phyloP scores from a whole-genome alignment of 2,113 vertebrate species.

The Anolis carolinensis region DNA sequence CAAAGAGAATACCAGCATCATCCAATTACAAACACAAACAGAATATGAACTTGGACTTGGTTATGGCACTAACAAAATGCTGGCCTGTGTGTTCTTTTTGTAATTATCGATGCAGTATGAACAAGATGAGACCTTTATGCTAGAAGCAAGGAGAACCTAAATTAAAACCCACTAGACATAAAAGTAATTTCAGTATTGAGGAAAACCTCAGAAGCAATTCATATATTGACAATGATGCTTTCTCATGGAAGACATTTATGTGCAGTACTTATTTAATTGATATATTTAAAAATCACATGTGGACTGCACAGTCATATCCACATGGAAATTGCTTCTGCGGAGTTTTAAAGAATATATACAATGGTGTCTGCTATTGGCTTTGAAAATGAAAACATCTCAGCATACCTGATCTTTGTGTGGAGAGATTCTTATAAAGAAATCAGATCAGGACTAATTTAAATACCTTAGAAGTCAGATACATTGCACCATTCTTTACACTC shows the following conservation, averaged over 20 bases:
- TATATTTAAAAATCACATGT: neutral
- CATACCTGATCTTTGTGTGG: constrained; percentile 8
- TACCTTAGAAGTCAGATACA: neutral
- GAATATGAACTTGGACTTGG: too few species aligned
- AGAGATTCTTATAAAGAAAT: neutral
- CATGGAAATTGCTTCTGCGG: neutral
- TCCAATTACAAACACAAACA: too few species aligned
- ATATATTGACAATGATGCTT: neutral
- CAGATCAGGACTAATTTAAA: neutral
- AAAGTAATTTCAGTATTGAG: too few species aligned
- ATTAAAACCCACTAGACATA: too few species aligned
- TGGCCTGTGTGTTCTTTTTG: too few species aligned
- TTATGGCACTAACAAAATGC: too few species aligned
- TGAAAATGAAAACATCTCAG: constrained; percentile 5
- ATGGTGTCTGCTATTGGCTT: constrained; percentile 1
- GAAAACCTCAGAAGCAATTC: neutral
- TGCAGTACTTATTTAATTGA: neutral
- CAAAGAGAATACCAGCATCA: too few species aligned
- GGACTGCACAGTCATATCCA: neutral
- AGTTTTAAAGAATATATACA: neutral
- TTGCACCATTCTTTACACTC: neutral
- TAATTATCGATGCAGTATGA: too few species aligned
- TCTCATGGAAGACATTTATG: neutral
- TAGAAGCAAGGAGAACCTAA: too few species aligned
- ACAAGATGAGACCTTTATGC: too few species aligned